These are phyloP conservation scores for Triplophysa siluroides DNA, from an alignment of 2,113 vertebrate genomes.

Conservation along the genomic window DNA sequence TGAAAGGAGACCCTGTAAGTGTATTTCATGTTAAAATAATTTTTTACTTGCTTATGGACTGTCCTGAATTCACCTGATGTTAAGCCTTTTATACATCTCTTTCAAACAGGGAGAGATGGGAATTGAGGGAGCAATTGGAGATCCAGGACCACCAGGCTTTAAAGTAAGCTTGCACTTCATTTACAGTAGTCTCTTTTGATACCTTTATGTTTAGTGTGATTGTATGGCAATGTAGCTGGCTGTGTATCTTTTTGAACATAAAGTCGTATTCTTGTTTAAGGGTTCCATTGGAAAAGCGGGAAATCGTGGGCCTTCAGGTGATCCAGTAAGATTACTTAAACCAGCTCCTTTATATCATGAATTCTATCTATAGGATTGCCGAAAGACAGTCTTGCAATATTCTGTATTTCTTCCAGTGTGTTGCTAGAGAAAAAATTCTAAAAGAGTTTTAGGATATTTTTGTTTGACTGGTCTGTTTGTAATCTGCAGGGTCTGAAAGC, in stretches of 20 bases:
- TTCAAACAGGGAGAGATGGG: constrained; percentile 65
- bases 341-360: constrained; percentile 53
- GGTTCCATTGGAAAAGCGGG: constrained; percentile 71
- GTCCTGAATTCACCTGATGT: constrained; percentile 7
- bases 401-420: neutral
- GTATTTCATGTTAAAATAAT: neutral
- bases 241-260: neutral
- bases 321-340: constrained; percentile 79
- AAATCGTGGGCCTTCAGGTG: constrained; percentile 76
- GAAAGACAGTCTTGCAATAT: neutral
- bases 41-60: neutral
- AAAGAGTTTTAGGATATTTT: neutral
- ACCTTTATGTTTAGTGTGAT: neutral
- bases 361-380: neutral
- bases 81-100: neutral
- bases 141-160: constrained; percentile 68
- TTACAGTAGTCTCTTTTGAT: neutral
- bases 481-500: constrained; percentile 68
- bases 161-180: constrained; percentile 60
- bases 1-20: constrained; percentile 74
- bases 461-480: neutral
- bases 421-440: neutral
- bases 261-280: constrained; percentile 55
- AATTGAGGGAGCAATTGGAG: constrained; percentile 70
- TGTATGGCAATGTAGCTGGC: neutral